Evolutionary conservation across 2,113 vertebrate species (phyloP), one percentile per base, ranked within the genome.

Genomic region (Rallus limicola): DNA sequence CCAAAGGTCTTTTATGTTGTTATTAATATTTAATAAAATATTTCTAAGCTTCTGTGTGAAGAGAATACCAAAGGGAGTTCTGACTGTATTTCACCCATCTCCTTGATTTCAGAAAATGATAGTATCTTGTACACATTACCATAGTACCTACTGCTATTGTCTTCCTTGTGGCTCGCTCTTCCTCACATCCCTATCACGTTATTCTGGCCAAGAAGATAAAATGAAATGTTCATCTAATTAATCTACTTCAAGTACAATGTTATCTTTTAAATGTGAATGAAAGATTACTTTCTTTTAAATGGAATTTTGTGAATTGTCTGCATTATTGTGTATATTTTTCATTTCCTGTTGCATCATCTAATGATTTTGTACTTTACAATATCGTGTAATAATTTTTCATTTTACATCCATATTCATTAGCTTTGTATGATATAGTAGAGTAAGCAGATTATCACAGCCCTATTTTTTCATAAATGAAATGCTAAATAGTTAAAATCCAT

Each of bases 21-120:
- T 93, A 90, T 96, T 92, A 96, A 96, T 97, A 96, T 92, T 96
- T 96, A 94, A 96, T 96, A 96, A 83, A 96, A 92, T 92, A 96
- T 96, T 95, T 92, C 92, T 88, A 94, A 75, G 92, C 56, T 90
- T 92, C 92, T 86, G 34, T 86, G 48, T 92, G 88, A 94, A 90
- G 56, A 93, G 72, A 93, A 93, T 92, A 94, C 88, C 64, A 90
- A 88, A 78, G 60, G 68, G 68, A 96, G 4, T 60, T 91, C 67
- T 65, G 50, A 72, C 55, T 82, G 19, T 25, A 83, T 81, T 94
- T 90, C 68, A 93, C 16, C 38, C 76, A 75, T 71, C 79, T 90
- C 71, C 33, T 93, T 46, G 59, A 16, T 83, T 95, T 92, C 85
- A 95, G 40, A 33, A 90, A 94, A 82, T 60, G 1, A 86, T 29